Conservation (phyloP, 1,140 invertebrate species). For the Trichonephila clavata region DNA sequence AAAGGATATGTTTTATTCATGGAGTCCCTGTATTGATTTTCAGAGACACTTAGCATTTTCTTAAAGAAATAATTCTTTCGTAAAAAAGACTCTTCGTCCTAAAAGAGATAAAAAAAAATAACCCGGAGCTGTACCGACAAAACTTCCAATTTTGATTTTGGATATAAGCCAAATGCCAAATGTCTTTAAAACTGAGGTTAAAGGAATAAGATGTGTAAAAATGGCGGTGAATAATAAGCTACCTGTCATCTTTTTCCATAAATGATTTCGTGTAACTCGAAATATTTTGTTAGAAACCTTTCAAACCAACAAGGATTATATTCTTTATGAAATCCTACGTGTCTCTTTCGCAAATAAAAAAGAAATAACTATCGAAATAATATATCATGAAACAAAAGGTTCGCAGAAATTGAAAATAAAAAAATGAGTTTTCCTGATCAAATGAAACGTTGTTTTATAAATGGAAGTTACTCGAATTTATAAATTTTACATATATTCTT, state of each 20-base stretch:
- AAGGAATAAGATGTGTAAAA: not conserved
- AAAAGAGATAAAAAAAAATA: constrained; percentile 9
- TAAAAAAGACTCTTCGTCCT: not conserved
- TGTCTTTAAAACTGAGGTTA: not conserved
- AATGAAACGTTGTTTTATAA: no score
- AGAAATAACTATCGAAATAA: not conserved
- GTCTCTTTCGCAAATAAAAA: not conserved
- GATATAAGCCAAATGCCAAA: constrained; percentile 29
- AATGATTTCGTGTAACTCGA: not conserved
- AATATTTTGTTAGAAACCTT: not conserved
- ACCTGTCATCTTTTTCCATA: constrained; percentile 2
- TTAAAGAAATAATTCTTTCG: not conserved
- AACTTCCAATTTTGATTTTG: constrained; percentile 24
- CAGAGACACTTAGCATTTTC: not conserved
- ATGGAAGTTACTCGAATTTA: no score
- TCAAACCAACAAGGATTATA: not conserved
- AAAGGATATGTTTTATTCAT: constrained; percentile 49
- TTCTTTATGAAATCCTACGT: not conserved
- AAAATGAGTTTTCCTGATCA: no score
- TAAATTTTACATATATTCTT: no score
- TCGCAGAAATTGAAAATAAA: no score
- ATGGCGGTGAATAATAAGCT: constrained; percentile 1
- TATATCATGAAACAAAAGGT: not conserved
- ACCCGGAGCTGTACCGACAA: not conserved
- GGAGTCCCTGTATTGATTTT: constrained; percentile 27